Percentiles rank a stretch among this genome's conserved stretches.
These are phyloP conservation scores for Streptopelia turtur DNA, from an alignment of 2,797 vertebrate species.

Conservation along the genomic window DNA sequence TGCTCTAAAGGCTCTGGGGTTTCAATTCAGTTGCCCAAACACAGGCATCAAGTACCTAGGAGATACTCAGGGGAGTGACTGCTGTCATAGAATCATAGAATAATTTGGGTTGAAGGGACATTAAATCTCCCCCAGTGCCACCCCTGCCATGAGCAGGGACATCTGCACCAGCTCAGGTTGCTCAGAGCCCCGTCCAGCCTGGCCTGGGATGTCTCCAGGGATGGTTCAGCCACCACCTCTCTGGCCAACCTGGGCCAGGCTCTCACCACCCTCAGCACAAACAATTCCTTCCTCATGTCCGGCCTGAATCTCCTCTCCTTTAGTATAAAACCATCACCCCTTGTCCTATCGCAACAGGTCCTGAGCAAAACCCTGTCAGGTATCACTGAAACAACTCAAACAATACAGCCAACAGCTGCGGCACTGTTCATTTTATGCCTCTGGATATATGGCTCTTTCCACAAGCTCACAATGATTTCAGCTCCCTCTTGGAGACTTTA, in stretches of 20 bases:
- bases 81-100: neutral
- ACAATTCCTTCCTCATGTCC: too few relatives aligned
- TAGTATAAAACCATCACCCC: too few relatives aligned
- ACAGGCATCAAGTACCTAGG: neutral
- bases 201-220: too few relatives aligned
- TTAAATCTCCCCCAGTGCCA: too few relatives aligned
- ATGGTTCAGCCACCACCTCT: too few relatives aligned
- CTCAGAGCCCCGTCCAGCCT: too few relatives aligned
- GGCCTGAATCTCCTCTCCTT: too few relatives aligned
- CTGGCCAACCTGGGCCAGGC: too few relatives aligned
- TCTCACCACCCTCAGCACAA: too few relatives aligned
- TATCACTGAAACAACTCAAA: neutral
- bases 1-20: neutral
- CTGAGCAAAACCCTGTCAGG: neutral
- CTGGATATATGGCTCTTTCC: neutral
- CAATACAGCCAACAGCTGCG: rapidly evolving
- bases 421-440: neutral
- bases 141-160: too few relatives aligned
- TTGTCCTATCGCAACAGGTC: neutral
- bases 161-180: too few relatives aligned
- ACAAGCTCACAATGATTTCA: neutral
- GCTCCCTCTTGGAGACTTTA: neutral
- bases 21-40: neutral
- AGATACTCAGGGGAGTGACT: neutral
- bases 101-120: too few relatives aligned